Percentiles rank a stretch among this genome's conserved stretches.
These are phyloP conservation scores for Ceyx margarethae DNA, from an alignment of 2,113 vertebrate genomes.

Conservation along the genomic window DNA sequence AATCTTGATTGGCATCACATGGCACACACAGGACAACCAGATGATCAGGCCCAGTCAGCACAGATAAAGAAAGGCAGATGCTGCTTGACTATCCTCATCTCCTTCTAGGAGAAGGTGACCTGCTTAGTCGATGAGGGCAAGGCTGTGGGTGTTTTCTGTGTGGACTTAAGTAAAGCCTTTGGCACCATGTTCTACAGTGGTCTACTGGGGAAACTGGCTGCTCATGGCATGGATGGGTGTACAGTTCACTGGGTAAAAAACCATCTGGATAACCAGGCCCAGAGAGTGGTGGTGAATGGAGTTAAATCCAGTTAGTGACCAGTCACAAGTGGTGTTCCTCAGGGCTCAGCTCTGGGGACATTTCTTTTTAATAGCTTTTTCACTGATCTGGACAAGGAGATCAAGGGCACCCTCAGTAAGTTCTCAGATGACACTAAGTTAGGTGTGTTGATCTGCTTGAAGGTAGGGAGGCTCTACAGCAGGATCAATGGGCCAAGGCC, in stretches of 20 bases:
- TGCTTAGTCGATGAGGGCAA: neutral
- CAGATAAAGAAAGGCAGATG: neutral
- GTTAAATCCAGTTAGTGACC: neutral
- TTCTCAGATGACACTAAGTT: neutral
- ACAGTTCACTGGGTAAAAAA: neutral
- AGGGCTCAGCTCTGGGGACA: neutral
- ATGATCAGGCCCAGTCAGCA: neutral
- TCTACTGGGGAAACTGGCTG: neutral
- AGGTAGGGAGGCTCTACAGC: neutral
- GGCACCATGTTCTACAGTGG: neutral
- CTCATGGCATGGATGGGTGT: neutral
- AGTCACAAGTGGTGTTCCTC: neutral
- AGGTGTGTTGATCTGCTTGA: neutral
- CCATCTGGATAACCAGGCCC: neutral
- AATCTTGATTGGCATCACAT: neutral
- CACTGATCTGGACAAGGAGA: neutral
- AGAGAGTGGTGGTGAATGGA: neutral
- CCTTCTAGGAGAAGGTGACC: neutral
- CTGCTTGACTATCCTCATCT: neutral
- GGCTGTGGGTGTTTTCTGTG: neutral
- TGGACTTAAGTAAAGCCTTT: neutral
- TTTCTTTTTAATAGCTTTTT: neutral
- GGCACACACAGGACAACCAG: neutral
- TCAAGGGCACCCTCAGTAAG: neutral
- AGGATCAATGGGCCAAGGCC: neutral